Evolutionary conservation across 2,888 invertebrate genomes (phyloP).

Genomic region (Chydorus sphaericus): DNA sequence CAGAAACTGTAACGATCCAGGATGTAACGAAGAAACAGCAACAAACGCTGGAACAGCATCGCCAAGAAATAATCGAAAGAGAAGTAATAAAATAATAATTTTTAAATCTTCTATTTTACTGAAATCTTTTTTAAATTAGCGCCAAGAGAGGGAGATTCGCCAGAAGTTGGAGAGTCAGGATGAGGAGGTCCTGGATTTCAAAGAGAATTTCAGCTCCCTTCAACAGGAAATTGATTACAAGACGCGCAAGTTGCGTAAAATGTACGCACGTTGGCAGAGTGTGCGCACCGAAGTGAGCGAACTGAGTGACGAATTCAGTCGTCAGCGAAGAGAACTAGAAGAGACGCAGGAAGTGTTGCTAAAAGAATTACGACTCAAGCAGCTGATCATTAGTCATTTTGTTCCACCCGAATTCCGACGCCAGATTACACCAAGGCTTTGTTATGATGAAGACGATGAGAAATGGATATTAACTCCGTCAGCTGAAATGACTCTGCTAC

Average conservation of each 20-base stretch:
- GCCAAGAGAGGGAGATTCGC: conserved; percentile 71
- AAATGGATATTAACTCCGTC: conserved; percentile 43
- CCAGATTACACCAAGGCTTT: conserved; percentile 52
- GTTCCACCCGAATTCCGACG: conserved; percentile 68
- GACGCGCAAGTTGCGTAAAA: conserved; percentile 79
- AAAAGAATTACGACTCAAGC: conserved; percentile 76
- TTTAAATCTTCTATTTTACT: neutral
- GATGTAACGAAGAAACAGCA: conserved; percentile 93
- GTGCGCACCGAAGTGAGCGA: conserved; percentile 64
- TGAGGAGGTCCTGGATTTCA: conserved; percentile 76
- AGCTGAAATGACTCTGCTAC: conserved; percentile 21
- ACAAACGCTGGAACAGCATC: conserved; percentile 66
- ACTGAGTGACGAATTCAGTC: conserved; percentile 72
- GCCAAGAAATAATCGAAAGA: conserved; percentile 77
- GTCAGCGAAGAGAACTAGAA: conserved; percentile 82
- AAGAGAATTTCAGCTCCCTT: conserved; percentile 76
- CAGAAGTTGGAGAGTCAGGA: conserved; percentile 87
- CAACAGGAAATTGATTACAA: conserved; percentile 96
- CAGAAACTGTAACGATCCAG: conserved; percentile 50
- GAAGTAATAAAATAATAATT: conserved; percentile 35
- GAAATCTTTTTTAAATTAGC: conserved; percentile 21
- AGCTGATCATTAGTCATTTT: conserved; percentile 76
- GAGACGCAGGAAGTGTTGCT: conserved; percentile 80
- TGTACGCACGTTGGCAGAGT: conserved; percentile 64
- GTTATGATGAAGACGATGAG: conserved; percentile 69